phyloP scores from a whole-genome alignment of 2,113 vertebrate species.

The Oenanthe oenanthe region DNA sequence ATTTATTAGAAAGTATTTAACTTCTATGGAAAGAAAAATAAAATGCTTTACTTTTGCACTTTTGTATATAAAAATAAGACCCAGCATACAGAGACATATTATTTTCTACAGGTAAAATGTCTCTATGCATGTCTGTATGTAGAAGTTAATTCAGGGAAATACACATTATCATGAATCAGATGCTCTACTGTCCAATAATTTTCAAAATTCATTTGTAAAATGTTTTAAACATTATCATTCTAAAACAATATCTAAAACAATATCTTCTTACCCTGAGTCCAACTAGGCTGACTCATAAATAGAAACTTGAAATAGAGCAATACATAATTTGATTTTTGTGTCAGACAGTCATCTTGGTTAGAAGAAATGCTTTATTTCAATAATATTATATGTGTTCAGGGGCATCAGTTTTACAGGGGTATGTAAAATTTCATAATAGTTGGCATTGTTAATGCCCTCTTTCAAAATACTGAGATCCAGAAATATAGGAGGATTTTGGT shows the following conservation, averaged over 20 bases:
- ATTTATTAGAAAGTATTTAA: neutral
- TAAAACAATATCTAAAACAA: neutral
- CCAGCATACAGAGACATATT: neutral
- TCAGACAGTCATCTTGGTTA: neutral
- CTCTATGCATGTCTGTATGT: neutral
- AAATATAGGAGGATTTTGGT: neutral
- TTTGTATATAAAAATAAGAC: neutral
- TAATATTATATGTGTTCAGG: neutral
- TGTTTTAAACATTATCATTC: neutral
- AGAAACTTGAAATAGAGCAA: neutral
- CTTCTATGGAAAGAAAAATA: neutral
- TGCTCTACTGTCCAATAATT: neutral
- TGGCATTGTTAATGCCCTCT: neutral
- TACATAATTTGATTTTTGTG: neutral
- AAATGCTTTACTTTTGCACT: neutral
- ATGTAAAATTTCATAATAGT: neutral
- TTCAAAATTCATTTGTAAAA: neutral
- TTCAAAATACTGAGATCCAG: neutral
- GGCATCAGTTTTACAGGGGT: neutral
- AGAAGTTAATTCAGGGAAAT: neutral
- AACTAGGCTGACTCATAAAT: neutral
- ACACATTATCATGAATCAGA: neutral
- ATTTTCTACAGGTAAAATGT: neutral
- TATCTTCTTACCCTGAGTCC: neutral
- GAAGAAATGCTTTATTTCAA: neutral